Evolutionary conservation across 2,888 invertebrate genomes (phyloP), one percentile per base, ranked within the genome.

Genomic region (Trichopoda pennipes): DNA sequence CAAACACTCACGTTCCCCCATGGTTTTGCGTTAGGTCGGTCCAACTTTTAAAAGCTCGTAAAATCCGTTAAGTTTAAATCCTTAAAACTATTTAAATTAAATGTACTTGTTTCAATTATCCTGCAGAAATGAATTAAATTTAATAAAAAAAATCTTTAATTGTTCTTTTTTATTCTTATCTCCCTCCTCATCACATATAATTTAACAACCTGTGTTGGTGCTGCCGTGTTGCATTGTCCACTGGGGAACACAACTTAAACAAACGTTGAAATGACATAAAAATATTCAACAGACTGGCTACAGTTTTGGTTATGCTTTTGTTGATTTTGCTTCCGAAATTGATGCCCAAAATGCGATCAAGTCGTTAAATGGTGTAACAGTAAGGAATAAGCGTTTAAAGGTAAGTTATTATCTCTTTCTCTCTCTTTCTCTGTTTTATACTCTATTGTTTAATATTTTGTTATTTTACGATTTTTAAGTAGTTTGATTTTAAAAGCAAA

Each of bases 251-350:
- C 74, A 61, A 68, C 73, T 47, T 47, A 8, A 58, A 70, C 19
- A 38, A 77, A 56, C 44, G 55, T 63, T 14, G 49, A 64, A 38
- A 64, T 21, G 14, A n/a, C 14, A 38, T 49, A 10, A 76, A 51
- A 61, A 23, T 60, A 7, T n/a, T 28, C 61, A 61, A 69, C 92
- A 96, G 94, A 97, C 98, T 91, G 97, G 97, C 63, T 98, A 98
- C 92, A 98, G 98, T 92, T 98, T 96, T 91, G 98, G 98, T 53
- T 98, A 98, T 92, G 98, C 98, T 51, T 98, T 98, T 92, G 97
- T 98, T 58, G 98, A 98, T 91, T 98, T 96, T 91, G 93, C 94
- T 70, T 94, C 94, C 79, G 95, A 96, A 84, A 95, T 95, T 89
- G 97, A 98, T 91, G 98, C 98, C 47, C 92, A 94, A 73, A 93